Conservation (phyloP, 2,797 vertebrate species). For the Phataginus tetradactyla region DNA sequence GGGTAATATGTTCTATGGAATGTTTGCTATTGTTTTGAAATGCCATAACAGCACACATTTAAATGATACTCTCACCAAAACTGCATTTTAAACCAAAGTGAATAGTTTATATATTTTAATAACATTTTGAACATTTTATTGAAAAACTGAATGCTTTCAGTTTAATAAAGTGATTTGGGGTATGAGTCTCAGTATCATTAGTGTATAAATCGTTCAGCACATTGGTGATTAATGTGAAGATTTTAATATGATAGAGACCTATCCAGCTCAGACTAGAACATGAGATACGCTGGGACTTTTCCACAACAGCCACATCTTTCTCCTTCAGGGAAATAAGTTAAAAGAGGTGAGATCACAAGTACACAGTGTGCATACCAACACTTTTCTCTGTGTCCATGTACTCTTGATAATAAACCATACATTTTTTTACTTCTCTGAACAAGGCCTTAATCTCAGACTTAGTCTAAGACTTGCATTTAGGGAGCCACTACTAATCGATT, state of each 20-base stretch:
- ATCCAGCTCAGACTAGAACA: not conserved
- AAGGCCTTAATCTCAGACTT: not conserved
- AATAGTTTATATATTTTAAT: not conserved
- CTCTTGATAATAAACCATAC: not conserved
- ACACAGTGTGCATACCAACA: accelerated
- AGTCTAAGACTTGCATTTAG: not conserved
- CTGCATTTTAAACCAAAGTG: not conserved
- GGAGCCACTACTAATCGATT: not conserved
- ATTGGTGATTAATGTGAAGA: not conserved
- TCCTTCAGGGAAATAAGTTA: not conserved
- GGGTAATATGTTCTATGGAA: not conserved
- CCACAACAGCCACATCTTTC: not conserved
- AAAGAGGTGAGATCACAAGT: not conserved
- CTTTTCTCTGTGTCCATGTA: not conserved
- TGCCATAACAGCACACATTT: not conserved
- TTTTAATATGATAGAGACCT: not conserved
- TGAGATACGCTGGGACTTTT: not conserved
- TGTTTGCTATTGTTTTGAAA: not conserved
- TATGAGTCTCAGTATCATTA: not conserved
- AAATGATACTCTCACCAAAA: not conserved
- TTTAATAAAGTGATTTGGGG: not conserved
- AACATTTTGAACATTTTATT: not conserved
- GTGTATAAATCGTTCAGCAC: not conserved
- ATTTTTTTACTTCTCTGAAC: not conserved
- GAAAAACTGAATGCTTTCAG: not conserved